Conservation (phyloP, 2,888 invertebrate species). For the Chrysodeixis includens region DNA sequence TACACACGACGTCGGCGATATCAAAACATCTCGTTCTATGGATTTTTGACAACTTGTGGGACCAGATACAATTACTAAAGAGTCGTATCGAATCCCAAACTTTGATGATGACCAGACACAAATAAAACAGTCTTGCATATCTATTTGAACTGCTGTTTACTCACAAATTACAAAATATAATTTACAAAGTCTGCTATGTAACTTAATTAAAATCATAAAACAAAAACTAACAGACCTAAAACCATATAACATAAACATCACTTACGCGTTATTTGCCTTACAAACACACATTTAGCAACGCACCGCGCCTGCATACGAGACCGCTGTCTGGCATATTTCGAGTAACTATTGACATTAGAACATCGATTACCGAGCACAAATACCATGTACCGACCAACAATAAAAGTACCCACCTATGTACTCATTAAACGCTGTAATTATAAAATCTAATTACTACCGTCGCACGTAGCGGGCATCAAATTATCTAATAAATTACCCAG, state of each 20-base stretch:
- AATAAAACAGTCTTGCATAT: too few species aligned
- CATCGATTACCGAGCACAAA: slow-evolving; percentile 47
- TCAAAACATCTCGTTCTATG: neutral
- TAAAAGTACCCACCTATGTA: slow-evolving; percentile 38
- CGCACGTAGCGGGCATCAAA: slow-evolving; percentile 69
- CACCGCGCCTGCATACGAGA: slow-evolving; percentile 20
- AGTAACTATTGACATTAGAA: slow-evolving; percentile 50
- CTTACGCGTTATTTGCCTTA: slow-evolving; percentile 7
- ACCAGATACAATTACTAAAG: neutral
- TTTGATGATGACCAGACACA: too few species aligned
- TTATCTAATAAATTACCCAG: slow-evolving; percentile 79
- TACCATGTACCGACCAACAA: slow-evolving; percentile 25
- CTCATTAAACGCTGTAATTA: slow-evolving; percentile 51
- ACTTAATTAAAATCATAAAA: neutral
- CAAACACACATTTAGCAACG: slow-evolving; percentile 37
- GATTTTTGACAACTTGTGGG: neutral
- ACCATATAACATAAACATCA: slow-evolving; percentile 8
- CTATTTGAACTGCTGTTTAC: too few species aligned
- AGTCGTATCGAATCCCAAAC: too few species aligned
- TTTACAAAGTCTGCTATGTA: too few species aligned
- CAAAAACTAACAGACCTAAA: neutral
- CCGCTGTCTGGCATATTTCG: slow-evolving; percentile 44
- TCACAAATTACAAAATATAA: too few species aligned
- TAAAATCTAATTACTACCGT: slow-evolving; percentile 62
- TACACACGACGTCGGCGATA: slow-evolving; percentile 6